phyloP scores from a whole-genome alignment of 2,888 invertebrate genomes.

The Apotomis betuletana region DNA sequence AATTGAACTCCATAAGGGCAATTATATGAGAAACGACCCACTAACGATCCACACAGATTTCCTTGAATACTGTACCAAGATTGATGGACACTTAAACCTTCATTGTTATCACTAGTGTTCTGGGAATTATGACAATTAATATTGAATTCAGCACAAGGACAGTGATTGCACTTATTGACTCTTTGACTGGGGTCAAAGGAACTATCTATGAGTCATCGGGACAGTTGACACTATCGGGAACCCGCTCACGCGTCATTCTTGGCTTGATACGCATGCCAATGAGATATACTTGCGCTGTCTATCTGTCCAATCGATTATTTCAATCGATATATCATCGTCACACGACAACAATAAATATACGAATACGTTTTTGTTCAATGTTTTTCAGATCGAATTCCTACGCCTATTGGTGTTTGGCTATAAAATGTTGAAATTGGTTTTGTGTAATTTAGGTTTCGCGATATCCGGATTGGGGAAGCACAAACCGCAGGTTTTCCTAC shows the following conservation, averaged over 20 bases:
- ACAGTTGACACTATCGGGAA: conserved; percentile 69
- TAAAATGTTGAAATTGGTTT: background rate
- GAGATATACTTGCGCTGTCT: conserved; percentile 41
- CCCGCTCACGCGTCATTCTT: conserved; percentile 68
- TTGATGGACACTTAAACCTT: conserved; percentile 46
- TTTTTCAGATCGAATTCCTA: background rate
- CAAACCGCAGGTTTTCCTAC: conserved; percentile 8
- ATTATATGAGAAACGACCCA: conserved; percentile 31
- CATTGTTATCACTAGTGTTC: conserved; percentile 55
- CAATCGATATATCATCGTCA: conserved; percentile 12
- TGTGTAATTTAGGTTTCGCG: background rate
- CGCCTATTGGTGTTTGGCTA: background rate
- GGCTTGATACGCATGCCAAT: conserved; percentile 71
- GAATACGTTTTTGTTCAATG: background rate
- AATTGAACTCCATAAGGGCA: conserved; percentile 9
- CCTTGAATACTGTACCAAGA: conserved; percentile 43
- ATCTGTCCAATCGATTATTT: conserved; percentile 12
- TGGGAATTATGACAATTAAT: conserved; percentile 62
- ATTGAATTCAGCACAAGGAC: conserved; percentile 77
- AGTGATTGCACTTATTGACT: conserved; percentile 70
- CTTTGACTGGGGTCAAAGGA: conserved; percentile 77
- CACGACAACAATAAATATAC: conserved; percentile 2
- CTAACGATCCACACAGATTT: conserved; percentile 38
- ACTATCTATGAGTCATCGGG: conserved; percentile 76
- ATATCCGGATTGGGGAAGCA: background rate